A percentile compares a stretch with the other conserved stretches of the same genome.
These are phyloP conservation scores for Oncorhynchus nerka DNA, from an alignment of 2,113 vertebrate species.

Conservation along the genomic window DNA sequence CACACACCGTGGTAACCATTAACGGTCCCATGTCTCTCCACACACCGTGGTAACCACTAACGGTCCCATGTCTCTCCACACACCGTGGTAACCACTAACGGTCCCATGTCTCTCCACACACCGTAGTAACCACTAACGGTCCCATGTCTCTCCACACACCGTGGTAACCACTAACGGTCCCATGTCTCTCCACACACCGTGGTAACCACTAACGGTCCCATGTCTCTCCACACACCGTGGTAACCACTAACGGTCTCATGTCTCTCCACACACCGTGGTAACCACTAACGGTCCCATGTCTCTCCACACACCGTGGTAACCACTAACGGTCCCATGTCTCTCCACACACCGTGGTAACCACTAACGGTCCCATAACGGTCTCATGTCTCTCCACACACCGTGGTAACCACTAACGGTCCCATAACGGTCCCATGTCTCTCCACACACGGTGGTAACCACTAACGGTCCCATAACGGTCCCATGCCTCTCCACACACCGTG, in stretches of 20 bases:
- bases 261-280: not conserved
- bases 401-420: not conserved
- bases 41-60: too few relatives aligned
- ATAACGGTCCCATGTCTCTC: not conserved
- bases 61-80: not conserved
- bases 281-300: not conserved
- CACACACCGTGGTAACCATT: too few relatives aligned
- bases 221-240: too few relatives aligned
- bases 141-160: not conserved
- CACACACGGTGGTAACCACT: too few relatives aligned
- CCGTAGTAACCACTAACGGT: not conserved
- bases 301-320: not conserved
- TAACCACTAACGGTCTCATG: not conserved
- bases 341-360: too few relatives aligned
- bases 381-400: not conserved
- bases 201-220: too few relatives aligned
- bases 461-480: not conserved
- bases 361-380: not conserved
- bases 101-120: not conserved
- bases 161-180: not conserved
- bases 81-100: not conserved
- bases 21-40: not conserved
- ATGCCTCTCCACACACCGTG: not conserved
- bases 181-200: not conserved
- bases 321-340: not conserved